Evolutionary conservation across 2,113 vertebrate species (phyloP), one percentile per base, ranked within the genome.

Genomic region (Clarias batrachus): DNA sequence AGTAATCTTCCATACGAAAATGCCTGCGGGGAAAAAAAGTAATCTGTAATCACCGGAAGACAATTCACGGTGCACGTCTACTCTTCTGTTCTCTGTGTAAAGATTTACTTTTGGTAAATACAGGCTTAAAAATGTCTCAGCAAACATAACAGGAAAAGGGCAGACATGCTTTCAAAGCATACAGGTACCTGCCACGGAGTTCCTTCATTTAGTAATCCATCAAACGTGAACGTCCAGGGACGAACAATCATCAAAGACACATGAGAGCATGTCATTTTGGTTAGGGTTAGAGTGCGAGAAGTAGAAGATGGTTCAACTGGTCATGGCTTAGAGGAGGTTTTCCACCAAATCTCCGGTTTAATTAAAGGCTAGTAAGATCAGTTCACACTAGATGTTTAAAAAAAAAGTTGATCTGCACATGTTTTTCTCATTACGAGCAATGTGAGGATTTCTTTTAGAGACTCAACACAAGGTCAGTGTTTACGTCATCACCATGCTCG

Each of bases 51-150:
- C 70, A 82, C 60, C 25, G 3, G 60, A 5, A 33, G 59, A 33
- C 80, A 12, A 68, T 57, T 59, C 59, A 33, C 79, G 52, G 56
- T 60, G 78, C 23, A 62, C 33, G 71, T 33, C 78, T 48, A 41
- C n/a, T 37, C 59, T 60, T 74, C 57, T 83, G 81, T 66, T 33
- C 52, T n/a, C 54, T 81, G 76, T 23, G 85, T 59, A 83, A 83
- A 88, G 73, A 86, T 81, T 76, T 48, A 87, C 78, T 57, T 82
- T 52, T 52, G 63, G 52, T 83, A 81, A 81, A 77, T 70, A 86
- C 25, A 52, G 78, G 41, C 74, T 80, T 25, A 63, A 60, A 59
- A 73, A 79, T 30, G 23, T 54, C 73, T 52, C 56, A 63, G 85
- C n/a, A 54, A 81, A 70, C 65, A 68, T 83, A 25, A 87, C 60